Percentiles rank a stretch among this genome's conserved stretches.
Evolutionary conservation across 1,140 invertebrate species (phyloP).

Genomic region (Drosophila kepulauana): DNA sequence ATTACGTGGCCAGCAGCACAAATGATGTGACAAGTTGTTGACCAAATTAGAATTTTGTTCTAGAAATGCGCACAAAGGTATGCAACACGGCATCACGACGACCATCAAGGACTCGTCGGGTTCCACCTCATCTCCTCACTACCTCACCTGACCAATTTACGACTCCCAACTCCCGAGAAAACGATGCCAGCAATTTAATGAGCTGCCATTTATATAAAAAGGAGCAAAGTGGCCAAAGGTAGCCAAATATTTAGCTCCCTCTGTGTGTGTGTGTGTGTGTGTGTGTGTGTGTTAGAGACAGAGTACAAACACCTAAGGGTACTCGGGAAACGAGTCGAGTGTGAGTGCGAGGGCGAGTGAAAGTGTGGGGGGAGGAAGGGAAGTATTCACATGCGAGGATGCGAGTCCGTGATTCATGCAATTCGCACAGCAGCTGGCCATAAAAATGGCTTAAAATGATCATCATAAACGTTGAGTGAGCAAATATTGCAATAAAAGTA

Average conservation of each 20-base stretch:
- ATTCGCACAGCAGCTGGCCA: conserved; percentile 72
- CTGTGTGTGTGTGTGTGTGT: not conserved
- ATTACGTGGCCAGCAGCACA: conserved; percentile 76
- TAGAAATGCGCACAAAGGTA: conserved; percentile 45
- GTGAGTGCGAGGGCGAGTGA: not conserved
- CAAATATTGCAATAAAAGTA: conserved; percentile 85
- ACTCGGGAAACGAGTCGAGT: conserved; percentile 34
- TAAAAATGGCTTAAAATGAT: conserved; percentile 85
- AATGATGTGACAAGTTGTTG: conserved; percentile 69
- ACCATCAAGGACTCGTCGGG: not conserved
- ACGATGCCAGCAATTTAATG: conserved; percentile 80
- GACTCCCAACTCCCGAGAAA: conserved; percentile 41
- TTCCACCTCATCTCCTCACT: not conserved
- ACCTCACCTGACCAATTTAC: conserved; percentile 41
- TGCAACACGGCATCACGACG: conserved; percentile 17
- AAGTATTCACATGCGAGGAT: conserved; percentile 47
- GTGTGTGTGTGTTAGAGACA: conserved; percentile 29
- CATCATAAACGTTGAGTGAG: conserved; percentile 85
- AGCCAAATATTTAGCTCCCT: conserved; percentile 79
- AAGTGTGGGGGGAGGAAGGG: not conserved
- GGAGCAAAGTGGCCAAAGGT: conserved; percentile 59
- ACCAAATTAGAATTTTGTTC: conserved; percentile 72
- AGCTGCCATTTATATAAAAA: conserved; percentile 80
- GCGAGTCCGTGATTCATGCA: conserved; percentile 73
- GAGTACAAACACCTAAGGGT: conserved; percentile 40